Percentiles rank a stretch among this genome's conserved stretches.
Conservation (phyloP, 2,113 vertebrate species). For the Lontra canadensis region DNA sequence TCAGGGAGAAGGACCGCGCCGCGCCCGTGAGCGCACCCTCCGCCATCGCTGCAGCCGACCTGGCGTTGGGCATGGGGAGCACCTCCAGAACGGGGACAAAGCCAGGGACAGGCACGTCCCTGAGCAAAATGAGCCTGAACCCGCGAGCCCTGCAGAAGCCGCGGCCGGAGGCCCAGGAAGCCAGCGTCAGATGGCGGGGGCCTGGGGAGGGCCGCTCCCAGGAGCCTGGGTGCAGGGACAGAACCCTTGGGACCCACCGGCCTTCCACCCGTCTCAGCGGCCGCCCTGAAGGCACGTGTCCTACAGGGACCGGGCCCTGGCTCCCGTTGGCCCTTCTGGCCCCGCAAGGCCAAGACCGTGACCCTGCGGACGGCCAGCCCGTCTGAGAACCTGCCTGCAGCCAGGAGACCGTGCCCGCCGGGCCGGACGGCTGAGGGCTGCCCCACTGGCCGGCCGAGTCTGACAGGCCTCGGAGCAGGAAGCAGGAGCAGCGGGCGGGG, state of each 20-base stretch:
- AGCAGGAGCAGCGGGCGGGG: neutral
- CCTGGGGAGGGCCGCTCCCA: neutral
- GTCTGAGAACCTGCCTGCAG: neutral
- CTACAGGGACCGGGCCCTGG: accelerated
- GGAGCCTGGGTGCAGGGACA: neutral
- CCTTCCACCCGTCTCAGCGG: no score
- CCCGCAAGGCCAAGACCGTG: constrained; percentile 84
- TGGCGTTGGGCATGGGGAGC: neutral
- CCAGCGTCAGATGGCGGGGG: neutral
- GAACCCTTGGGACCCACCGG: no score
- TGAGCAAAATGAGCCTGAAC: neutral
- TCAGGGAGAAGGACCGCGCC: neutral
- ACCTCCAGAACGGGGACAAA: neutral
- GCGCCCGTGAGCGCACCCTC: neutral
- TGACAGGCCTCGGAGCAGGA: neutral
- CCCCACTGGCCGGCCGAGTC: neutral
- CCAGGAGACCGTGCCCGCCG: accelerated
- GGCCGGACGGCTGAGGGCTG: neutral
- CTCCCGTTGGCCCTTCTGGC: neutral
- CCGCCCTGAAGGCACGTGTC: neutral
- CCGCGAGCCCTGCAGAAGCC: accelerated
- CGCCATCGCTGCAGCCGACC: neutral
- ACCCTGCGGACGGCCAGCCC: constrained; percentile 84
- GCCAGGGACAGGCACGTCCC: neutral
- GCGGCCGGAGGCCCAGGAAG: accelerated